A percentile compares a stretch with the other conserved stretches of the same genome.
Evolutionary conservation across 2,797 vertebrate species (phyloP).

Genomic region (Eremophila alpestris): DNA sequence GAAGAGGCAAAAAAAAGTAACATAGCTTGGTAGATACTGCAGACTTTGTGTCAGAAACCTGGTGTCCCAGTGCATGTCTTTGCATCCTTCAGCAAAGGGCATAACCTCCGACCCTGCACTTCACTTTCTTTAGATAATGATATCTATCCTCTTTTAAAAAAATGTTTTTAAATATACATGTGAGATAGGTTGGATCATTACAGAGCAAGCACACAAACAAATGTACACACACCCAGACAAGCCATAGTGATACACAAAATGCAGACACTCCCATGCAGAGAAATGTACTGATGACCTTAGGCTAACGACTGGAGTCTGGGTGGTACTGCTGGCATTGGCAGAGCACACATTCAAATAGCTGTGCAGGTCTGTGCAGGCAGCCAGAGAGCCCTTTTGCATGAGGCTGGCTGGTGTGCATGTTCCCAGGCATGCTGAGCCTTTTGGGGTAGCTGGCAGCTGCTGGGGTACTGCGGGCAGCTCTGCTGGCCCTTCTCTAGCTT

Average conservation of each 20-base stretch:
- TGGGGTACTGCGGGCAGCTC: background rate
- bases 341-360: background rate
- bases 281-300: constrained; percentile 29
- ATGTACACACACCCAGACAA: background rate
- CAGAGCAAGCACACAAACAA: constrained; percentile 18
- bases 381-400: background rate
- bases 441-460: background rate
- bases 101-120: background rate
- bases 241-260: background rate
- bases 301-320: constrained; percentile 29
- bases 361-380: constrained; percentile 25
- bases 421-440: background rate
- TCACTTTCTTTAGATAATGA: background rate
- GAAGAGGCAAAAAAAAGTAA: background rate
- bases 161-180: background rate
- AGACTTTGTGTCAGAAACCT: background rate
- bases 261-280: constrained; percentile 46
- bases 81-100: background rate
- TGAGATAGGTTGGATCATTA: background rate
- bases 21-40: background rate
- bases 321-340: background rate
- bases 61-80: fast-evolving
- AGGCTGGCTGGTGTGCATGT: fast-evolving
- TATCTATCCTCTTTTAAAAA: background rate
- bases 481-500: background rate